Evolutionary conservation across 2,797 vertebrate genomes (phyloP).

Genomic region (Steatocranus sp.): DNA sequence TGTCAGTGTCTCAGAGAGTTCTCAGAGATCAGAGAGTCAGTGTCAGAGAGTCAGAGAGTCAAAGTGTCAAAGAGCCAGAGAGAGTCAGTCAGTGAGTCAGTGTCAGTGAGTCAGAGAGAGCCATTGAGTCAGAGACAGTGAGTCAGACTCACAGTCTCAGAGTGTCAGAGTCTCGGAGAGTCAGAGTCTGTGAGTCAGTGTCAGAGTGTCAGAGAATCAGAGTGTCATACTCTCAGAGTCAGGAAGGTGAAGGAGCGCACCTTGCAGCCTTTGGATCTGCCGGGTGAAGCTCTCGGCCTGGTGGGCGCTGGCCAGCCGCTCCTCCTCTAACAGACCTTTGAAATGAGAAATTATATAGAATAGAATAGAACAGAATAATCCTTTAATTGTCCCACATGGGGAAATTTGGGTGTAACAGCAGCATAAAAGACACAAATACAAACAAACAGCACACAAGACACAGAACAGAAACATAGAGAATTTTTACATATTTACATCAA

Average conservation of each 20-base stretch:
- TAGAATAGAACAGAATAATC: not conserved
- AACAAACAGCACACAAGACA: not conserved
- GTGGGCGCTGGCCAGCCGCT: constrained; percentile 83
- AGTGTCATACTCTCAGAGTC: not conserved
- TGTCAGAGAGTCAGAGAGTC: too few relatives aligned
- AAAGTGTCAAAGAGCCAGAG: too few relatives aligned
- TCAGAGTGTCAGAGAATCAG: not conserved
- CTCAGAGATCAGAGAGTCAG: too few relatives aligned
- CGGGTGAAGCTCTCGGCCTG: constrained; percentile 88
- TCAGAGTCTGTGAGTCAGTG: not conserved
- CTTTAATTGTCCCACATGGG: not conserved
- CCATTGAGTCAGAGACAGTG: too few relatives aligned
- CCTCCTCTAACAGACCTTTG: constrained; percentile 84
- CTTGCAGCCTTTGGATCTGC: constrained; percentile 88
- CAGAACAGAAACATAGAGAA: not conserved
- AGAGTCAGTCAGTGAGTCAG: not conserved
- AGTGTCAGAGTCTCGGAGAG: not conserved
- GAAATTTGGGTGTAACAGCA: not conserved
- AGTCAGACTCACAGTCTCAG: not conserved
- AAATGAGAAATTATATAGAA: not conserved
- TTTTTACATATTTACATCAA: not conserved
- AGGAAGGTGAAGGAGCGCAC: constrained; percentile 43
- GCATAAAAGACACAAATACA: not conserved
- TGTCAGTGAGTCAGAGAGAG: not conserved
- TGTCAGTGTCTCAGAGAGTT: not conserved